Evolutionary conservation across 2,113 vertebrate genomes (phyloP).

Genomic region (Cyprinus carpio): DNA sequence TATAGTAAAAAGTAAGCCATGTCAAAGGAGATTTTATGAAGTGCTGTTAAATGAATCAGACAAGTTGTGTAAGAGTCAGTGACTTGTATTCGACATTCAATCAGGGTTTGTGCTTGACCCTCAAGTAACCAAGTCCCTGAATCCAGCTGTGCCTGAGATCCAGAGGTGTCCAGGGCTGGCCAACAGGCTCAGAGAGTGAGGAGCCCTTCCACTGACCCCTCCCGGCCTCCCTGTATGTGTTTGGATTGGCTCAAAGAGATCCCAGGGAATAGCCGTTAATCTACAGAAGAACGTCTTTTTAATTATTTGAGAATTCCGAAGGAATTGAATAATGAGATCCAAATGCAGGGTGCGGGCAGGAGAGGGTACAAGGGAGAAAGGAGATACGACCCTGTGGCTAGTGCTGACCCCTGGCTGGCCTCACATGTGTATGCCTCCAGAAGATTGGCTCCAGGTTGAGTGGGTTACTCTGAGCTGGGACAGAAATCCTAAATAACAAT

Average conservation of each 20-base stretch:
- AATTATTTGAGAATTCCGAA: slow-evolving; percentile 66
- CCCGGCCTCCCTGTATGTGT: slow-evolving; percentile 28
- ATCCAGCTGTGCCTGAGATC: slow-evolving; percentile 50
- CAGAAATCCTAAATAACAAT: slow-evolving; percentile 64
- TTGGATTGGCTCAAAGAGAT: slow-evolving; percentile 57
- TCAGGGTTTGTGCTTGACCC: slow-evolving; percentile 53
- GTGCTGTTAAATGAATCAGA: slow-evolving; percentile 58
- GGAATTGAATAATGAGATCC: slow-evolving; percentile 69
- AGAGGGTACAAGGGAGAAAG: slow-evolving; percentile 42
- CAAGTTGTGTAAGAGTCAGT: slow-evolving; percentile 46
- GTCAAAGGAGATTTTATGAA: slow-evolving; percentile 62
- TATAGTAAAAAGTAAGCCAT: slow-evolving; percentile 52
- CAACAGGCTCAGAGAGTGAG: slow-evolving; percentile 37
- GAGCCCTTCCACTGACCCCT: slow-evolving; percentile 55
- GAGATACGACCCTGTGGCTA: slow-evolving; percentile 65
- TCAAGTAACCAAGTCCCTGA: slow-evolving; percentile 36
- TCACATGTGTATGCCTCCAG: slow-evolving; percentile 55
- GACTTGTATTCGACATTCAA: slow-evolving; percentile 56
- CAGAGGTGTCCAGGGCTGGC: slow-evolving; percentile 53
- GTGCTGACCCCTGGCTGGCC: slow-evolving; percentile 68
- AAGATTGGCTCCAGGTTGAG: slow-evolving; percentile 70
- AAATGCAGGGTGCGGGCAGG: slow-evolving; percentile 61
- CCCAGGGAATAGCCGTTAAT: slow-evolving; percentile 62
- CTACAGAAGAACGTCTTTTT: slow-evolving; percentile 63
- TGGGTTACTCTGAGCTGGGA: slow-evolving; percentile 51